Evolutionary conservation across 2,113 vertebrate genomes (phyloP), one percentile per base, ranked within the genome.

Genomic region (Leiothrix lutea): DNA sequence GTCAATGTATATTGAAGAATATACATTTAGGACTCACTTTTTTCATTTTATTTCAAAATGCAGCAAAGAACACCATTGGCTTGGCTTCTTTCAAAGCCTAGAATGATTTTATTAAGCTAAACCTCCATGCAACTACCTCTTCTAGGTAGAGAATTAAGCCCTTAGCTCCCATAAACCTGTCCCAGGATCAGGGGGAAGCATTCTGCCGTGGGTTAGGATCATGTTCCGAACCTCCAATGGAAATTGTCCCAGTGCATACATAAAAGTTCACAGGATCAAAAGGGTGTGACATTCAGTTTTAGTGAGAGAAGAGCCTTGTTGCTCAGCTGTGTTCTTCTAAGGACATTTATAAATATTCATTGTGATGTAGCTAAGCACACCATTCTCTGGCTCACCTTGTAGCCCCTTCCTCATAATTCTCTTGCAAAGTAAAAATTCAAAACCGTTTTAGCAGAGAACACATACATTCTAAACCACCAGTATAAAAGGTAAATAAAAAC

Each of bases 161-260:
- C 48, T 38, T 48, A 31, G 2, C 10, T 89, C 29, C 40, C 26
- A 48, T 40, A 84, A 65, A 64, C 8, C 5, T 65, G 11, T 44
- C 25, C 31, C n/a, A 61, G 35, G 38, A 14, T 80, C 38, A 36
- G 14, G 13, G 14, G 16, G 12, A 79, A 86, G 45, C 29, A 48
- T 14, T 31, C 40, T 51, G 36, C 21, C 3, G 0, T 3, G 0
- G 7, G 6, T 14, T n/a, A 56, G 65, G 64, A 78, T 45, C 42
- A 45, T 11, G 7, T 64, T 92, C 64, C 51, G 20, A 56, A 16
- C 35, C 17, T 81, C 29, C 40, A 81, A 26, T 33, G 31, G 60
- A 80, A 87, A 29, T 3, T 0, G 22, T 75, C 62, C 22, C 38
- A 53, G 9, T 48, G 28, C 2, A 2, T 35, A 31, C 20, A 6